Conservation (phyloP, 2,888 invertebrate genomes). For the Rambutsinella grinnellia region DNA sequence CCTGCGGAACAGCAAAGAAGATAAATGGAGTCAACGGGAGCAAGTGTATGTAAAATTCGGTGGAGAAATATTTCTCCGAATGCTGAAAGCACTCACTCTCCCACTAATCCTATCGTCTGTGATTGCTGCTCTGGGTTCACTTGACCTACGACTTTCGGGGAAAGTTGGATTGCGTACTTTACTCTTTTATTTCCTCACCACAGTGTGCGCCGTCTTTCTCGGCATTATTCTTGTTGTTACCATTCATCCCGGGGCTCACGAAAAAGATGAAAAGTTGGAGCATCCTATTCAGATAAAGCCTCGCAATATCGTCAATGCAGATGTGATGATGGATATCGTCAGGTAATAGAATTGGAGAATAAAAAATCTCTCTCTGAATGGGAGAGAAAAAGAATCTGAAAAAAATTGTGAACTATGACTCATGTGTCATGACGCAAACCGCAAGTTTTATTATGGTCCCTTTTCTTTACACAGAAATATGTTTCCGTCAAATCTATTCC, state of each 20-base stretch:
- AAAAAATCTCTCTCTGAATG: neutral
- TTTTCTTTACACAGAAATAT: slow-evolving; percentile 81
- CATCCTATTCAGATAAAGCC: slow-evolving; percentile 38
- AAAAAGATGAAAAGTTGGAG: slow-evolving; percentile 63
- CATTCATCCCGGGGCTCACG: slow-evolving; percentile 81
- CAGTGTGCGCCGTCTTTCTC: slow-evolving; percentile 89
- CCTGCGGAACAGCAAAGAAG: slow-evolving; percentile 72
- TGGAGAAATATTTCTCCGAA: slow-evolving; percentile 94
- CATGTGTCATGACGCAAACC: no score
- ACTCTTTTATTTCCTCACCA: slow-evolving; percentile 92
- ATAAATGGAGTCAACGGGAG: slow-evolving; percentile 81
- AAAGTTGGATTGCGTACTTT: slow-evolving; percentile 91
- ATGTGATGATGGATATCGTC: slow-evolving; percentile 92
- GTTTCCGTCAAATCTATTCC: slow-evolving; percentile 91
- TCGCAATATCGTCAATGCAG: slow-evolving; percentile 76
- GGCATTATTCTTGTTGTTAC: slow-evolving; percentile 90
- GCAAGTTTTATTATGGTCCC: slow-evolving; percentile 12
- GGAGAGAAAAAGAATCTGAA: neutral
- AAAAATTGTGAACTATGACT: no score
- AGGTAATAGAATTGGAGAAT: no score
- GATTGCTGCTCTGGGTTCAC: slow-evolving; percentile 90
- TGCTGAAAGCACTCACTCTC: slow-evolving; percentile 95
- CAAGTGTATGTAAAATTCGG: slow-evolving; percentile 95
- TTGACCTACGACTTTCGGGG: slow-evolving; percentile 91
- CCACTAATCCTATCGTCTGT: slow-evolving; percentile 92